Conservation (phyloP, 2,888 invertebrate genomes). For the Lithodes maja region DNA sequence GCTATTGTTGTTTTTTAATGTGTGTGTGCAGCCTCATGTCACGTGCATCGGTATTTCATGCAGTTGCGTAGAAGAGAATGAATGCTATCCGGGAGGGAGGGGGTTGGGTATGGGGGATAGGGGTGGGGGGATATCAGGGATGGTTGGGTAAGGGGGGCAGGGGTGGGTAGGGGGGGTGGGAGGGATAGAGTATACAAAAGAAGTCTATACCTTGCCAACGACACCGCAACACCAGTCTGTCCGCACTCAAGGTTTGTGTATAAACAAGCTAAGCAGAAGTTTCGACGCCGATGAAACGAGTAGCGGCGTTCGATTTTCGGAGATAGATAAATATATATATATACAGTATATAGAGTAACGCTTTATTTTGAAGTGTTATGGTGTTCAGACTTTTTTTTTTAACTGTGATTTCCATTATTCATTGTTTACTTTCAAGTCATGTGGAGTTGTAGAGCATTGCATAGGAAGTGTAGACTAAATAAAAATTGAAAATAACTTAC, state of each 20-base stretch:
- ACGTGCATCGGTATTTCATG: no score
- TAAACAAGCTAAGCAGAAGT: not conserved
- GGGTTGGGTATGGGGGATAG: no score
- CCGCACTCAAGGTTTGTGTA: not conserved
- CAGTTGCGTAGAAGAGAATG: no score
- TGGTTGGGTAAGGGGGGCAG: no score
- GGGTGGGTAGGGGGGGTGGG: no score
- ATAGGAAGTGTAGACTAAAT: constrained; percentile 66
- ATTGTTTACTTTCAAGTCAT: constrained; percentile 58
- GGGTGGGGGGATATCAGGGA: no score
- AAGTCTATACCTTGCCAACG: no score
- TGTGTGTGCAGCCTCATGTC: not conserved
- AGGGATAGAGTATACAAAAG: no score
- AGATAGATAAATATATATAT: constrained; percentile 33
- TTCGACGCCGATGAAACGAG: not conserved
- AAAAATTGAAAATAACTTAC: constrained; percentile 55
- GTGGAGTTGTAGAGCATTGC: constrained; percentile 64
- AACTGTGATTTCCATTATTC: constrained; percentile 38
- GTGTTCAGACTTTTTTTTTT: constrained; percentile 36
- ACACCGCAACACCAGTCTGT: not conserved
- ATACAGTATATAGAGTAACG: constrained; percentile 25
- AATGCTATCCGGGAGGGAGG: no score
- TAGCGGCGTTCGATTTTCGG: not conserved
- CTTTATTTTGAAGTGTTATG: constrained; percentile 9
- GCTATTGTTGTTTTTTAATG: not conserved